These are phyloP conservation scores for Hyposmocoma kahamanoa DNA, from an alignment of 1,140 invertebrate genomes.

Conservation along the genomic window DNA sequence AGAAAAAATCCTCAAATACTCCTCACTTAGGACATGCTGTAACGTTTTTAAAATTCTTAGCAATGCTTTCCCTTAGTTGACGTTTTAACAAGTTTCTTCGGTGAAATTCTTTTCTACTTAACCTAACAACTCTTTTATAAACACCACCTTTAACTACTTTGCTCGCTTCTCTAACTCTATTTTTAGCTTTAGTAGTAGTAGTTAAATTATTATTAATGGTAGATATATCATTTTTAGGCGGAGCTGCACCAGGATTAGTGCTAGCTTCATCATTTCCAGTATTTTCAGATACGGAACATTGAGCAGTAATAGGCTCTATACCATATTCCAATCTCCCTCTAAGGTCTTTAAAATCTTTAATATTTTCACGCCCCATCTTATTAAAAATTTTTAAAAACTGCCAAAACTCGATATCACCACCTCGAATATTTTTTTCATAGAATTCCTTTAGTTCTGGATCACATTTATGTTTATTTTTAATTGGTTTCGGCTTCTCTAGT, in stretches of 20 bases:
- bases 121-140: conserved; percentile 14
- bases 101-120: conserved; percentile 19
- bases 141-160: not conserved
- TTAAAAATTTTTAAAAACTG: conserved; percentile 60
- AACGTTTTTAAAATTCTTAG: not conserved
- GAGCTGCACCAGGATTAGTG: not conserved
- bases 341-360: conserved; percentile 46
- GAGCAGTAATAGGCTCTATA: too few relatives aligned
- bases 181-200: not conserved
- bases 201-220: not conserved
- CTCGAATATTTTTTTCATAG: conserved; percentile 48
- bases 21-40: too few relatives aligned
- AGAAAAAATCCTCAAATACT: too few relatives aligned
- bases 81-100: conserved; percentile 18
- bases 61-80: conserved; percentile 14
- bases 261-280: not conserved
- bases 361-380: conserved; percentile 42
- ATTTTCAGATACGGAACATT: too few relatives aligned
- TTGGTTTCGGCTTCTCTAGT: conserved; percentile 34
- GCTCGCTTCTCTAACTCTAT: not conserved
- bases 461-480: conserved; percentile 48
- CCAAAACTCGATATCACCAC: conserved; percentile 56
- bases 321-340: conserved; percentile 35
- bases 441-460: conserved; percentile 47
- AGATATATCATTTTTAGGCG: not conserved